These are phyloP conservation scores for Adrianichthys oophorus DNA, from an alignment of 2,797 vertebrate genomes.

Conservation along the genomic window DNA sequence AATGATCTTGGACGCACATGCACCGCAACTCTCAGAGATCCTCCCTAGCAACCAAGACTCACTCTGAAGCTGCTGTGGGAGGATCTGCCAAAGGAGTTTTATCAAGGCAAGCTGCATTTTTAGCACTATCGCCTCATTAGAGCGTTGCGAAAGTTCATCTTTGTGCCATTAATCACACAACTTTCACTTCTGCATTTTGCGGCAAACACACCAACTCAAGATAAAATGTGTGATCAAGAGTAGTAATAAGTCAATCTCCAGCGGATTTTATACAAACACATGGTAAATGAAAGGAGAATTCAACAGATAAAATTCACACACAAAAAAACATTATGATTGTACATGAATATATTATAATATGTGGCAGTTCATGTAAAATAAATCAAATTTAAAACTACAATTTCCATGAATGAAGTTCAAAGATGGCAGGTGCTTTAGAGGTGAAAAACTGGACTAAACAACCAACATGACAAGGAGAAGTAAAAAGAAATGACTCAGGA, in stretches of 20 bases:
- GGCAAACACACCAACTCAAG: background rate
- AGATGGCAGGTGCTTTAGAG: constrained; percentile 40
- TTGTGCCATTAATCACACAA: constrained; percentile 9
- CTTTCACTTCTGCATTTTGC: background rate
- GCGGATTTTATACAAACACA: constrained; percentile 22
- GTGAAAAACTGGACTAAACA: constrained; percentile 17
- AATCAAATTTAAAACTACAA: constrained; percentile 17
- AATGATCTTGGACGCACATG: constrained; percentile 62
- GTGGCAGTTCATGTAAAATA: constrained; percentile 18
- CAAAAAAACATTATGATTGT: constrained; percentile 14
- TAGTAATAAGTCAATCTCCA: constrained; percentile 3
- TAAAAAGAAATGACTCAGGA: constrained; percentile 10
- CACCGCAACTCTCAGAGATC: constrained; percentile 41
- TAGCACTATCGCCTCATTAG: background rate
- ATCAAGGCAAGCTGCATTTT: constrained; percentile 15
- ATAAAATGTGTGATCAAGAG: constrained; percentile 21
- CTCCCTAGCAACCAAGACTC: constrained; percentile 25
- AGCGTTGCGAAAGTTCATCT: background rate
- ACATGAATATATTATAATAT: constrained; percentile 21
- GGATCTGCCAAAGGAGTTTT: constrained; percentile 5
- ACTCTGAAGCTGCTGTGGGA: constrained; percentile 27
- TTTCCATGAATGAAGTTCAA: too few relatives aligned
- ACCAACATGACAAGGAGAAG: constrained; percentile 2
- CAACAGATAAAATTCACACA: constrained; percentile 12
- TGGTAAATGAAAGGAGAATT: constrained; percentile 17